phyloP scores from a whole-genome alignment of 2,797 vertebrate species.

The Smutsia temminckii region DNA sequence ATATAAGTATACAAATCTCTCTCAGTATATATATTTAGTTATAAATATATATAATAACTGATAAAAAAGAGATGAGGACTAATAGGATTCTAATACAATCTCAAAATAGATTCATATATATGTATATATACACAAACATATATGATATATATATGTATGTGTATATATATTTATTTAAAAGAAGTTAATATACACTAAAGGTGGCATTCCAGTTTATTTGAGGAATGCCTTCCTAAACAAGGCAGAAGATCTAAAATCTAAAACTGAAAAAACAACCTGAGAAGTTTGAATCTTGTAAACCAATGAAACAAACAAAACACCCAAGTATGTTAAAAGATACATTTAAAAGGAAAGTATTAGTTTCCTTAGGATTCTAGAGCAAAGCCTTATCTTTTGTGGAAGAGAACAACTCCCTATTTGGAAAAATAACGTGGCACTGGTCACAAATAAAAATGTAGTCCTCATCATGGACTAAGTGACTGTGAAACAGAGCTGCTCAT shows the following conservation, averaged over 20 bases:
- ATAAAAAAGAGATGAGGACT: neutral
- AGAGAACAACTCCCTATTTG: neutral
- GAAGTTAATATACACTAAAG: neutral
- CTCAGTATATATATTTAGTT: neutral
- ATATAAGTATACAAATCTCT: neutral
- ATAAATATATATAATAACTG: neutral
- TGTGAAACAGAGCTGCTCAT: neutral
- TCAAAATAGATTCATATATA: neutral
- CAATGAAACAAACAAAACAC: neutral
- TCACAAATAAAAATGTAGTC: conserved; percentile 13
- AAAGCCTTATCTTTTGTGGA: neutral
- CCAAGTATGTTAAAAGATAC: neutral
- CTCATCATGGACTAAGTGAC: neutral
- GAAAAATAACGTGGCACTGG: neutral
- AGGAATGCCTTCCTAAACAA: neutral
- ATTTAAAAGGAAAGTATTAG: neutral
- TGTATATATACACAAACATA: neutral
- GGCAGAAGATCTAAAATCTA: neutral
- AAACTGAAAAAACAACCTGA: neutral
- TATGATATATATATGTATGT: too few species aligned
- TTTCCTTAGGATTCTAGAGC: neutral
- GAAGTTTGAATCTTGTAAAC: neutral
- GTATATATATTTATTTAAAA: neutral
- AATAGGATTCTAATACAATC: neutral
- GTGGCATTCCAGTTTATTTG: neutral